These are phyloP conservation scores for Zosterops hypoxanthus DNA, from an alignment of 2,113 vertebrate genomes.

Conservation along the genomic window DNA sequence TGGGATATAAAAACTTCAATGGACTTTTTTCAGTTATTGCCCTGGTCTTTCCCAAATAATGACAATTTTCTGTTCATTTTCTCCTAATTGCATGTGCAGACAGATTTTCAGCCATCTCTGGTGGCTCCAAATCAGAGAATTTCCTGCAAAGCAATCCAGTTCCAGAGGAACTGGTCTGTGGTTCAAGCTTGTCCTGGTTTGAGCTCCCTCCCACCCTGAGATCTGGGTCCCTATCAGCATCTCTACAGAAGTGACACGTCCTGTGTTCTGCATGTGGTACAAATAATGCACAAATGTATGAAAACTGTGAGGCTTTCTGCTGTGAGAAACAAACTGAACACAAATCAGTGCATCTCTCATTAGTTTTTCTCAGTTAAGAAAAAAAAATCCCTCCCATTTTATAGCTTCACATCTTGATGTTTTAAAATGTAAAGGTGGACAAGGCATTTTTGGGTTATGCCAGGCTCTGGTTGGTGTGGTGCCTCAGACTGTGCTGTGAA, in stretches of 20 bases:
- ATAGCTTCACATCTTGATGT: neutral
- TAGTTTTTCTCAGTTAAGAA: neutral
- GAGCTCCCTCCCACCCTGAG: neutral
- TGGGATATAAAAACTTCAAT: neutral
- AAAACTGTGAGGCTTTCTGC: neutral
- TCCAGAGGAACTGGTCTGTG: neutral
- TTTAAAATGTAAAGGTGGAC: neutral
- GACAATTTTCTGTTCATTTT: conserved; percentile 19
- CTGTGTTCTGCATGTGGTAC: neutral
- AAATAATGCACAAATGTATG: neutral
- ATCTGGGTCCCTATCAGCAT: neutral
- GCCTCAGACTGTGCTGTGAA: neutral
- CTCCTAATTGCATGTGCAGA: conserved; percentile 1
- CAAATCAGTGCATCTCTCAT: neutral
- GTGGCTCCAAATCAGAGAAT: neutral
- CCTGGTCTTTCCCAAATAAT: neutral
- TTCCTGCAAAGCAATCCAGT: neutral
- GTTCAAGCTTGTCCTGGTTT: neutral
- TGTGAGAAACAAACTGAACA: neutral
- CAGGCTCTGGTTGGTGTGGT: neutral
- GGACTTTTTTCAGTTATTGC: neutral
- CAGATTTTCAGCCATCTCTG: conserved; percentile 25
- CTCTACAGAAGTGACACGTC: neutral
- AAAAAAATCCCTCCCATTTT: neutral
- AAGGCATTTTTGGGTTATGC: neutral